Percentiles rank a stretch among this genome's conserved stretches.
Conservation (phyloP, 2,113 vertebrate species). For the Lophochroa leadbeateri region DNA sequence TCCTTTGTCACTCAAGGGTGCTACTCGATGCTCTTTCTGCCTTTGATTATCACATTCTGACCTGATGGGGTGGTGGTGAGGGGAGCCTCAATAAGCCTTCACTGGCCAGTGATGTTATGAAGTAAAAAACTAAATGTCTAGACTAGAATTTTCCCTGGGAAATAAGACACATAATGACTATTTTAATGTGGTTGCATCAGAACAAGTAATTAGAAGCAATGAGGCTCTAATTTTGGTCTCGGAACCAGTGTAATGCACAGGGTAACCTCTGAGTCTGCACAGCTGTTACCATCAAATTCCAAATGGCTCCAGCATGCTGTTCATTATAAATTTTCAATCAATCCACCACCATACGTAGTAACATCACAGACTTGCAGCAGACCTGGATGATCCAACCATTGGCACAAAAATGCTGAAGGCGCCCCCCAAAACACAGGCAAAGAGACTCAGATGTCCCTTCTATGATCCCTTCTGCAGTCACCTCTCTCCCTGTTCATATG, state of each 20-base stretch:
- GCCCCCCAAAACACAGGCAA: background rate
- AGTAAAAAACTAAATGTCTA: background rate
- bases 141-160: background rate
- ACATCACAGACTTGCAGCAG: background rate
- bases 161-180: rapidly evolving
- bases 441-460: background rate
- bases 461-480: background rate
- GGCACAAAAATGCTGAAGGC: background rate
- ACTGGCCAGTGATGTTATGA: background rate
- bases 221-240: background rate
- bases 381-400: background rate
- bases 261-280: background rate
- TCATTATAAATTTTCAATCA: background rate
- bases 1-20: background rate
- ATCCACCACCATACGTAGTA: background rate
- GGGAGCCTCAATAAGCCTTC: background rate
- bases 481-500: background rate
- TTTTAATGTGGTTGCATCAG: background rate
- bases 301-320: background rate
- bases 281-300: background rate
- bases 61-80: rapidly evolving
- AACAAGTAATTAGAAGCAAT: background rate
- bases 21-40: background rate
- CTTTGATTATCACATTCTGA: background rate
- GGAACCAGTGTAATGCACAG: background rate